Base-by-base conservation (phyloP, 1,140 invertebrate species). In the Trachymyrmex septentrionalis region DNA sequence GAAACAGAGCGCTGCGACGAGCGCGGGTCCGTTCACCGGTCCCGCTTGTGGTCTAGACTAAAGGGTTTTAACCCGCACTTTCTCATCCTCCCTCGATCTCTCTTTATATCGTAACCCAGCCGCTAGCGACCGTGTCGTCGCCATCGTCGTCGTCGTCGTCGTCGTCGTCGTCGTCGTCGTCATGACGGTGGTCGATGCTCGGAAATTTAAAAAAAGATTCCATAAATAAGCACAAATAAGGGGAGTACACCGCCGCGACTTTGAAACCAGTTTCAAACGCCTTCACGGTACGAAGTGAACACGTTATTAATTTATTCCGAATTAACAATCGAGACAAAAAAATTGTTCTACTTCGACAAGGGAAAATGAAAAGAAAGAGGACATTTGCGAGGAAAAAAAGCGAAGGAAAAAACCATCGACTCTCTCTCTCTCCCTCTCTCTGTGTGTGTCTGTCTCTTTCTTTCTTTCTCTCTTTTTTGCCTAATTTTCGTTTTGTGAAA, bases 41-140 rank as follows among this genome's bases (percentile, higher is more conserved):
- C 81, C 81, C 69, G 78, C 81, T 77, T 93, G 93, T 86, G 93
- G 93, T 95, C 94, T 91, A 94, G 94, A 94, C 93, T 93, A 94
- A 94, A 94, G 94, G 92, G 92, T 94, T 94, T 94, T 93, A 94
- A 92, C 91, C 92, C 66, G 66, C 78, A 80, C 71, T 85, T 73
- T 90, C 50, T 63, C 78, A 71, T 73, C 44, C 71, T 85, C 55
- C 69, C 77, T 71, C 73, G 53, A 50, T 12, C 64, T 84, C 67
- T 87, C 71, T 86, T 27, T 87, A 77, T 78, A 53, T 85, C 73
- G 59, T 72, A 59, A 53, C 53, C 38, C 44, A 69, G 30, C 84
- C 19, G 14, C 48, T 72, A 72, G 38, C 27, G 69, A 59, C 27
- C 78, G 71, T 86, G 19, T 63, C 81, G 38, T 86, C 27, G 57